Evolutionary conservation across 2,797 vertebrate genomes (phyloP), one percentile per base, ranked within the genome.

Genomic region (Sebastolobus alascanus): DNA sequence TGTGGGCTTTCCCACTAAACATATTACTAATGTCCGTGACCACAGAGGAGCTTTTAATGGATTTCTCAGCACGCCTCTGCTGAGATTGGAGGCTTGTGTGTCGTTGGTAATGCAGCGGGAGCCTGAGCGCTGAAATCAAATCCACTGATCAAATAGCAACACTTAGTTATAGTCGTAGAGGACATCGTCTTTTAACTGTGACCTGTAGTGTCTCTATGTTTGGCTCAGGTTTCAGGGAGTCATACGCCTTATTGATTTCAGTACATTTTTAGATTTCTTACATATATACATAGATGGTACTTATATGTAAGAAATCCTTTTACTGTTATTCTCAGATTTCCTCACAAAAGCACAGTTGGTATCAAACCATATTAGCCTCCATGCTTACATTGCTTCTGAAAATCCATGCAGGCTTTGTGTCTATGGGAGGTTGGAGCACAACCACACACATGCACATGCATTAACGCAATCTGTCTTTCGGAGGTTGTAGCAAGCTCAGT

Each of bases 1-100:
- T 84, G 85, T 84, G 80, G 58, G 80, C 77, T 90, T 88, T 84
- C 16, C 66, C 56, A 37, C 68, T 74, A 61, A 89, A 87, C 84
- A 79, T 76, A 75, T 88, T 72, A 81, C 82, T 79, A 55, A 79
- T 76, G 83, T 80, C 59, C 18, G 16, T 20, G 29, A 80, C 75
- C 68, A 64, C 73, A 74, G 80, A 86, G 74, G 82, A 78, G 74
- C 75, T 82, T 87, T 85, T 87, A 91, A 91, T 90, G 84, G 84
- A 77, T 91, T 87, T 89, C 64, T 84, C 77, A 29, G 82, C 73
- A 60, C 13, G 22, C 59, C 70, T 88, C 71, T 77, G 46, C 50
- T 72, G 69, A 83, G 82, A 88, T 80, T 29, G 33, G 66, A 89
- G 70, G 68, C 81, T 75, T 68, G 74, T 81, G 76, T 84, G 80